Evolutionary conservation across 2,888 invertebrate species (phyloP).

Genomic region (Amiota mariae): DNA sequence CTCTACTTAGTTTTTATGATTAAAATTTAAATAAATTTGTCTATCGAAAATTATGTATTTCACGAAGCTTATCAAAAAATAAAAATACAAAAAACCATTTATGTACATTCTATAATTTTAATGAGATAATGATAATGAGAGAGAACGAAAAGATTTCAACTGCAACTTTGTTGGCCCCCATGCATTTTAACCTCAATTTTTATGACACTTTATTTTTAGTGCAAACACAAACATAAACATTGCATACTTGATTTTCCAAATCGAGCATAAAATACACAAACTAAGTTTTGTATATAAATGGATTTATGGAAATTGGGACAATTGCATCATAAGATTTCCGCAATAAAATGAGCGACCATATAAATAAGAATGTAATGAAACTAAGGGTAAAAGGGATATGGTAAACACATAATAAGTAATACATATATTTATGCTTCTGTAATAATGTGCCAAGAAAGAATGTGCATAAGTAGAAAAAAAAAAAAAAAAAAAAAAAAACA

Average conservation of each 20-base stretch:
- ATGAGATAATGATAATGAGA: no score
- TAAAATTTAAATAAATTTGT: no score
- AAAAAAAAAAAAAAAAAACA: not conserved
- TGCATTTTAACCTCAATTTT: slow-evolving; percentile 16
- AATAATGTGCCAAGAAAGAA: not conserved
- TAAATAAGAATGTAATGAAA: not conserved
- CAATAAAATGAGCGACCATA: slow-evolving; percentile 17
- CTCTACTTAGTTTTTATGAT: no score
- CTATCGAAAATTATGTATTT: no score
- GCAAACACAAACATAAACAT: slow-evolving; percentile 15
- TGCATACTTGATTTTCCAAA: slow-evolving; percentile 19
- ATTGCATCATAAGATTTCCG: slow-evolving; percentile 48
- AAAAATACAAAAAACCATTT: no score
- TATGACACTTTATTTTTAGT: slow-evolving; percentile 1
- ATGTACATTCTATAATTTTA: no score
- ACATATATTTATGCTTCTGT: no score
- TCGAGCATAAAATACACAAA: slow-evolving; percentile 14
- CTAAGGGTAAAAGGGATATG: not conserved
- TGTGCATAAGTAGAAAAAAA: not conserved
- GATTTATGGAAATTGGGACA: slow-evolving; percentile 37
- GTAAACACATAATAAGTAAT: not conserved
- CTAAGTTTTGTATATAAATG: slow-evolving; percentile 20
- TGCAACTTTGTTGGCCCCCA: not conserved
- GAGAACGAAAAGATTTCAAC: no score
- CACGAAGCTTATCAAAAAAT: no score